Evolutionary conservation across 2,888 invertebrate species (phyloP).

Genomic region (Tetropium fuscum): DNA sequence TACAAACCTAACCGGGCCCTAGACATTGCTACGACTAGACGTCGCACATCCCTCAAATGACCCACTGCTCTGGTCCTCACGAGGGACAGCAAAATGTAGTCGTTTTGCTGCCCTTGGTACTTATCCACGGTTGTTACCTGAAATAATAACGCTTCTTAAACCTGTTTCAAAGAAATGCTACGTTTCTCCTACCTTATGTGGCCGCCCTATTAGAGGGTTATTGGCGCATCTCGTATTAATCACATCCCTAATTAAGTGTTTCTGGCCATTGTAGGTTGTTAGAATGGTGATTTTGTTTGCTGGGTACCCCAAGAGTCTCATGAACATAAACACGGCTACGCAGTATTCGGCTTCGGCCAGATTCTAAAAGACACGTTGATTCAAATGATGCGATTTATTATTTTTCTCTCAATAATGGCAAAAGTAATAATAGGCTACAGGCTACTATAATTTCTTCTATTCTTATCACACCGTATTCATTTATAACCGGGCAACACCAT

Average conservation of each 20-base stretch:
- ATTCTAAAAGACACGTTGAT: conserved; percentile 77
- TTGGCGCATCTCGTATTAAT: conserved; percentile 92
- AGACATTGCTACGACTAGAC: conserved; percentile 98
- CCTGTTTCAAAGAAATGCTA: background rate
- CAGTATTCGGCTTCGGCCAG: conserved; percentile 93
- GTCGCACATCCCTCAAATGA: conserved; percentile 94
- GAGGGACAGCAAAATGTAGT: conserved; percentile 95
- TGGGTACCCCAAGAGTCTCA: conserved; percentile 97
- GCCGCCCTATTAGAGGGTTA: conserved; percentile 94
- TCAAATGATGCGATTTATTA: too few species aligned
- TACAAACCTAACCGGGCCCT: conserved; percentile 96
- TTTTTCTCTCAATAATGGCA: too few species aligned
- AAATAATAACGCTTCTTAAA: conserved; percentile 22
- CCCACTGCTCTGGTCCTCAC: conserved; percentile 98
- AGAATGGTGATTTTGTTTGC: conserved; percentile 96
- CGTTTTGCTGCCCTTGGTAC: conserved; percentile 99
- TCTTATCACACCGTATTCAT: too few species aligned
- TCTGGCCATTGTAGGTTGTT: conserved; percentile 99
- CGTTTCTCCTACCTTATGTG: conserved; percentile 84
- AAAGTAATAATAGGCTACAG: too few species aligned
- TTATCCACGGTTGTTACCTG: conserved; percentile 96
- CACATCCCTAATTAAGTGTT: conserved; percentile 96
- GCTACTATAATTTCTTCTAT: too few species aligned
- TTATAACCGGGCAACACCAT: too few species aligned
- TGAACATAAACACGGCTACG: conserved; percentile 98